These are phyloP conservation scores for Archaeoteleia sp. DNA, from an alignment of 2,888 invertebrate species.

Conservation along the genomic window DNA sequence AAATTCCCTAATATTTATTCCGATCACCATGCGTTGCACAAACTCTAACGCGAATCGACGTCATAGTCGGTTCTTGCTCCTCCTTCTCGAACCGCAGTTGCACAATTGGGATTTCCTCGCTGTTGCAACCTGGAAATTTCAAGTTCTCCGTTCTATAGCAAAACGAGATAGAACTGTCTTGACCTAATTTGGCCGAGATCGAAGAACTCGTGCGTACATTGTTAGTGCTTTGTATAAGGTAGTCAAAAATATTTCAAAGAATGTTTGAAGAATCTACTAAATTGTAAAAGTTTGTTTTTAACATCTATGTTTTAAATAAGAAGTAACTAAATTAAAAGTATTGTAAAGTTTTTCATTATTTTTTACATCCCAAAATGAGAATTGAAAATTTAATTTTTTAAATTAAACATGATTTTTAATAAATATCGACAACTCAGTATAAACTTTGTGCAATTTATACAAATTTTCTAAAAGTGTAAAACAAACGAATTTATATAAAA, in stretches of 20 bases:
- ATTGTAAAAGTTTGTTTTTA: neutral
- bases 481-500: too few relatives aligned
- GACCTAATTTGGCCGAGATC: constrained; percentile 44
- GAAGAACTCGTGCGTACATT: constrained; percentile 31
- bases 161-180: constrained; percentile 17
- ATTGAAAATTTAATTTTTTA: too few relatives aligned
- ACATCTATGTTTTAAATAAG: too few relatives aligned
- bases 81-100: constrained; percentile 17
- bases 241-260: constrained; percentile 1
- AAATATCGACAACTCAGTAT: too few relatives aligned
- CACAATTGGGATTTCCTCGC: constrained; percentile 47
- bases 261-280: neutral
- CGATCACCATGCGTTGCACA: neutral
- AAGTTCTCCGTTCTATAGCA: constrained; percentile 24
- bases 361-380: too few relatives aligned
- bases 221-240: constrained; percentile 12
- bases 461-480: too few relatives aligned
- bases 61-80: constrained; percentile 6
- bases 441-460: too few relatives aligned
- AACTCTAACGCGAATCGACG: constrained; percentile 7
- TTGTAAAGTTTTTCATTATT: too few relatives aligned
- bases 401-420: too few relatives aligned
- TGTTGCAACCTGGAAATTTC: constrained; percentile 47
- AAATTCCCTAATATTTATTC: neutral
- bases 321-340: too few relatives aligned